Conservation (phyloP, 2,797 vertebrate species). For the Philypnodon macrostomus region DNA sequence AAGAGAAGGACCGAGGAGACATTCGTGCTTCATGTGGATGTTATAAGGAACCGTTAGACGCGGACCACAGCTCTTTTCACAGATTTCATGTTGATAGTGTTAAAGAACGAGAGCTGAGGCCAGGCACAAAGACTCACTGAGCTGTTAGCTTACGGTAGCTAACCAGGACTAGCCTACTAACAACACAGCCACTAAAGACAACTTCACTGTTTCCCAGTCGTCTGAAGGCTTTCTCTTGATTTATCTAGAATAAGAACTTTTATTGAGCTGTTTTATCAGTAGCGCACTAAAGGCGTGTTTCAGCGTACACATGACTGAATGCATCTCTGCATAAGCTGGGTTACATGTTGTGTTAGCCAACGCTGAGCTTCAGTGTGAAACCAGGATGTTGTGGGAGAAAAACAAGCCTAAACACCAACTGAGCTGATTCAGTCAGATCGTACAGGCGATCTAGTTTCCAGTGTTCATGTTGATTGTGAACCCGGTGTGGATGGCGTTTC, state of each 20-base stretch:
- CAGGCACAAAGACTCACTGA: conserved; percentile 58
- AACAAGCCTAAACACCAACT: conserved; percentile 46
- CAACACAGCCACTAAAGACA: conserved; percentile 59
- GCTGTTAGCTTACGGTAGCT: conserved; percentile 51
- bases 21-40: conserved; percentile 13
- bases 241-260: conserved; percentile 7
- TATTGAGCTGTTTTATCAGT: conserved; percentile 2
- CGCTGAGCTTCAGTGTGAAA: conserved; percentile 27
- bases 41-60: background rate
- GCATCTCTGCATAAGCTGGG: conserved; percentile 10
- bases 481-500: conserved; percentile 29
- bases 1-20: conserved; percentile 5
- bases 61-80: conserved; percentile 6
- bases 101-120: conserved; percentile 30
- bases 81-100: conserved; percentile 4
- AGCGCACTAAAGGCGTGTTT: conserved; percentile 13
- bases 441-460: conserved; percentile 36
- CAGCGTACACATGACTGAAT: conserved; percentile 34
- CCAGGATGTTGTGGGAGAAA: conserved; percentile 39
- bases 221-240: conserved; percentile 42
- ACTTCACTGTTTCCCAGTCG: conserved; percentile 32
- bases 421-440: conserved; percentile 27
- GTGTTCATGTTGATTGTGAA: conserved; percentile 26
- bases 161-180: conserved; percentile 57
- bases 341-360: conserved; percentile 33